These are phyloP conservation scores for Pygoscelis adeliae DNA, from an alignment of 2,113 vertebrate genomes.

Conservation along the genomic window DNA sequence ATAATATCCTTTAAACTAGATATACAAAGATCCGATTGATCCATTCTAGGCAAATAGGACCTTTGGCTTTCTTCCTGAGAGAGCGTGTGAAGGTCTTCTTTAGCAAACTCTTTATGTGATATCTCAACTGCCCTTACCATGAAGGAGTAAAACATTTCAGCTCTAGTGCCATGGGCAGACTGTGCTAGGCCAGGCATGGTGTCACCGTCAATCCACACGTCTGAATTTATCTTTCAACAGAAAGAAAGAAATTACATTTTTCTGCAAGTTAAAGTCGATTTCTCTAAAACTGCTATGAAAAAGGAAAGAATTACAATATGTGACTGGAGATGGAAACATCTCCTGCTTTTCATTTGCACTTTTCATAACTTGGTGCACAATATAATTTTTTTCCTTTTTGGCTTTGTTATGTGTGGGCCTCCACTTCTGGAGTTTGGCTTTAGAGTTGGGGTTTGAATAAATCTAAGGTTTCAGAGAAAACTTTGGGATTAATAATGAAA, in stretches of 20 bases:
- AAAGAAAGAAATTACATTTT: background rate
- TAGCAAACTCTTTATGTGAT: background rate
- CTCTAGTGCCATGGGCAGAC: background rate
- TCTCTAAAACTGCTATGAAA: background rate
- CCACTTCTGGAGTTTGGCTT: background rate
- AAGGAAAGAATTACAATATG: background rate
- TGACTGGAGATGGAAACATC: background rate
- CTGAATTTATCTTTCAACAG: background rate
- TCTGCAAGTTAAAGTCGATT: background rate
- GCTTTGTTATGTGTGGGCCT: fast-evolving
- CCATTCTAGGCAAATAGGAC: background rate
- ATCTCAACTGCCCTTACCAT: background rate
- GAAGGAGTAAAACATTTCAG: background rate
- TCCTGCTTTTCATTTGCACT: background rate
- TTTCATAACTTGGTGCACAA: background rate
- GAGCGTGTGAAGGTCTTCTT: background rate
- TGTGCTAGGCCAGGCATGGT: background rate
- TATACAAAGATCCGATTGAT: background rate
- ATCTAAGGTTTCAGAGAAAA: background rate
- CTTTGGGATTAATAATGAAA: background rate
- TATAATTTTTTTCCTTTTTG: background rate
- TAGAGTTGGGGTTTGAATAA: background rate
- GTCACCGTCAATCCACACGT: background rate
- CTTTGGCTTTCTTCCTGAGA: conserved; percentile 20
- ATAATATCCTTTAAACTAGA: background rate